Percentiles rank a stretch among this genome's conserved stretches.
These are phyloP conservation scores for Parnassius apollo DNA, from an alignment of 2,888 invertebrate genomes.

Conservation along the genomic window DNA sequence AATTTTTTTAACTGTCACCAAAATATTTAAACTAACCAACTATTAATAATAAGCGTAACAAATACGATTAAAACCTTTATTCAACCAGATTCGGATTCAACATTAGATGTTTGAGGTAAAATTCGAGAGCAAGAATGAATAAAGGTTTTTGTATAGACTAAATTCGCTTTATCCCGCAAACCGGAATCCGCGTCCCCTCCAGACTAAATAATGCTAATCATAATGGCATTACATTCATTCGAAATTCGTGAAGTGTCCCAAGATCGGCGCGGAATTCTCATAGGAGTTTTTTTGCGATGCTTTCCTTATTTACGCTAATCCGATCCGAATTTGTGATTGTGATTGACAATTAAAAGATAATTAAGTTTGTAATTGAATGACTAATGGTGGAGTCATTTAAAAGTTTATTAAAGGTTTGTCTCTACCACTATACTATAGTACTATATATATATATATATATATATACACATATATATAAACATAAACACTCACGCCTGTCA, in stretches of 20 bases:
- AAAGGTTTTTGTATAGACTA: constrained; percentile 65
- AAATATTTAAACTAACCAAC: constrained; percentile 71
- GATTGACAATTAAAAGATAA: constrained; percentile 46
- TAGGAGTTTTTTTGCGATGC: constrained; percentile 48
- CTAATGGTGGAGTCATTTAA: constrained; percentile 20
- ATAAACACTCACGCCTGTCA: no score
- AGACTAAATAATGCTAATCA: constrained; percentile 76
- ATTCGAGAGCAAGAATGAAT: constrained; percentile 59
- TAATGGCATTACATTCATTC: constrained; percentile 80
- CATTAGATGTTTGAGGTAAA: constrained; percentile 71
- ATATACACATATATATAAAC: no score
- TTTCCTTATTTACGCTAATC: constrained; percentile 66
- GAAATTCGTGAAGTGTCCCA: constrained; percentile 74
- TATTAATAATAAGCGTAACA: constrained; percentile 74
- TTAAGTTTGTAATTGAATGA: constrained; percentile 44
- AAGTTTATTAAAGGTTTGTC: constrained; percentile 7
- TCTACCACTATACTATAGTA: no score
- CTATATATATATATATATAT: no score
- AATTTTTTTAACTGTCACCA: constrained; percentile 44
- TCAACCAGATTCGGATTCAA: constrained; percentile 44
- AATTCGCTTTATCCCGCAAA: constrained; percentile 75
- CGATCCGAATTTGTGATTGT: constrained; percentile 52
- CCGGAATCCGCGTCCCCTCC: constrained; percentile 74
- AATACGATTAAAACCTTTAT: constrained; percentile 71
- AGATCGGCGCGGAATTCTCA: constrained; percentile 57